These are phyloP conservation scores for Grapholita molesta DNA, from an alignment of 1,140 invertebrate species.

Conservation along the genomic window DNA sequence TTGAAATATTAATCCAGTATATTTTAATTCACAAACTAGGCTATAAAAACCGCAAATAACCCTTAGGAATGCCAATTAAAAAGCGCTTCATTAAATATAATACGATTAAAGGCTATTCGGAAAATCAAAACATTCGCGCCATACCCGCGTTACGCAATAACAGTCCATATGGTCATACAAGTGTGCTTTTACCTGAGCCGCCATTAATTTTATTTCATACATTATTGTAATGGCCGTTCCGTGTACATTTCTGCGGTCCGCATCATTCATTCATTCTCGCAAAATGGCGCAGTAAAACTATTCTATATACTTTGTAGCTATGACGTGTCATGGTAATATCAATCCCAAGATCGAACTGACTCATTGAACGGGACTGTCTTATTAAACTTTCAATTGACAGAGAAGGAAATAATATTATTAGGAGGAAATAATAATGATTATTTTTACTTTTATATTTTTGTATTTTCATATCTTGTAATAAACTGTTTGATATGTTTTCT, in stretches of 20 bases:
- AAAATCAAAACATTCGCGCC: not conserved
- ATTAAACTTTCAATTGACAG: no score
- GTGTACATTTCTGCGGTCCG: not conserved
- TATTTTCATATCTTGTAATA: no score
- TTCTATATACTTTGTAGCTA: no score
- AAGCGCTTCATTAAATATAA: not conserved
- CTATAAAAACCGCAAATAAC: not conserved
- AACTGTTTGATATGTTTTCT: no score
- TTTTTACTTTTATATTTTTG: no score
- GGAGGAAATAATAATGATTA: no score
- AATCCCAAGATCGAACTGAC: no score
- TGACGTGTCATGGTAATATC: no score
- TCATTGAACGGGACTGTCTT: no score
- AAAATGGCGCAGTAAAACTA: not conserved
- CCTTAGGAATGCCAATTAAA: not conserved
- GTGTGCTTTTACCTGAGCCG: not conserved
- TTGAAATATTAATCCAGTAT: not conserved
- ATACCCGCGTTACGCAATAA: not conserved
- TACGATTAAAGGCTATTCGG: not conserved
- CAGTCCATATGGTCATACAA: not conserved
- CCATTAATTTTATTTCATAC: slow-evolving; percentile 17
- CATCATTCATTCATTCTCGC: slow-evolving; percentile 1
- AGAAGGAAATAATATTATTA: no score
- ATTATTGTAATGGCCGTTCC: slow-evolving; percentile 11
- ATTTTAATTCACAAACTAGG: not conserved